Conservation (phyloP, 1,140 invertebrate species). For the Dreissena polymorpha region DNA sequence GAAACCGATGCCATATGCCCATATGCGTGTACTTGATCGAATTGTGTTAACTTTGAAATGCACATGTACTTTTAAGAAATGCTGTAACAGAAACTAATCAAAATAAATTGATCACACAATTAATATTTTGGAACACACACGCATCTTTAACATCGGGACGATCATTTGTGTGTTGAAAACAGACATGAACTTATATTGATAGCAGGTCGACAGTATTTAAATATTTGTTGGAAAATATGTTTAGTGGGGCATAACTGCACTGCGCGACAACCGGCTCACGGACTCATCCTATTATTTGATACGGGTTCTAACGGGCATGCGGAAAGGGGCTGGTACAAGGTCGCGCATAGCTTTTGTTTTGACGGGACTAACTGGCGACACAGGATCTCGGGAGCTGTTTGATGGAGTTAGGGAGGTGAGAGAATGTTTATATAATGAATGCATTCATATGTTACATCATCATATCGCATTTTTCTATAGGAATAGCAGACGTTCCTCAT, state of each 20-base stretch:
- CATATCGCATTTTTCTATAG: no score
- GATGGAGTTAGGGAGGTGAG: constrained; percentile 55
- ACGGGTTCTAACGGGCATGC: constrained; percentile 68
- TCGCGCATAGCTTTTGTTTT: constrained; percentile 68
- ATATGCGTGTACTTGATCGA: no score
- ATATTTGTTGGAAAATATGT: not conserved
- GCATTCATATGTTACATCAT: no score
- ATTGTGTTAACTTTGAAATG: no score
- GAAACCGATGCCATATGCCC: no score
- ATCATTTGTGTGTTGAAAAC: no score
- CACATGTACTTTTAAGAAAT: no score
- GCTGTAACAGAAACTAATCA: no score
- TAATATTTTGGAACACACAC: not conserved
- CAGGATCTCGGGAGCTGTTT: constrained; percentile 56
- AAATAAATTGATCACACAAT: no score
- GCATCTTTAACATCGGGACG: not conserved
- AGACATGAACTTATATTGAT: no score
- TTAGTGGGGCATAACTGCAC: constrained; percentile 66
- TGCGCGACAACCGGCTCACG: constrained; percentile 63
- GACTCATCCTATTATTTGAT: constrained; percentile 68
- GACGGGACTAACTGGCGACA: constrained; percentile 63
- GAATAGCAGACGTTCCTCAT: no score
- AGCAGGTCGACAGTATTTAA: not conserved
- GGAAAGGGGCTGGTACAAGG: constrained; percentile 63
- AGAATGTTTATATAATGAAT: no score